Conservation (phyloP, 2,888 invertebrate genomes). For the Barypeithes pellucidus region DNA sequence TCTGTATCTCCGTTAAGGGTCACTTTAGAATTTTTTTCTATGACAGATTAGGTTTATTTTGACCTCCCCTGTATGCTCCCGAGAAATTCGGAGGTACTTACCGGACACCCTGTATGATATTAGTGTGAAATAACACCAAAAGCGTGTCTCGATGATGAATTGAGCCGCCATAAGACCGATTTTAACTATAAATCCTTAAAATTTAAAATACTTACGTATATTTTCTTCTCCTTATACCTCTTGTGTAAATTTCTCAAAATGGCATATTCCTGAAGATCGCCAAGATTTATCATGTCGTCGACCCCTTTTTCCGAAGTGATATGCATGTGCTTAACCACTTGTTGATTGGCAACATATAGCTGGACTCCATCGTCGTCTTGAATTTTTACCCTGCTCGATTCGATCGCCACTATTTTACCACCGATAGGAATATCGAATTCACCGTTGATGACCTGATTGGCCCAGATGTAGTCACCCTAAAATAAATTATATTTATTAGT, state of each 20-base stretch:
- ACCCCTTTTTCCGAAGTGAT: slow-evolving; percentile 86
- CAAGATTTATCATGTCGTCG: slow-evolving; percentile 96
- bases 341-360: slow-evolving; percentile 74
- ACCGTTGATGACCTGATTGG: slow-evolving; percentile 79
- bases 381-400: slow-evolving; percentile 84
- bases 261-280: slow-evolving; percentile 95
- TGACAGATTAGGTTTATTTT: no score
- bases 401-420: slow-evolving; percentile 85
- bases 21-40: no score
- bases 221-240: slow-evolving; percentile 89
- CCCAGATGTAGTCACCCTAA: slow-evolving; percentile 93
- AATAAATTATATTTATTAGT: no score
- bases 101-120: no score
- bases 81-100: no score
- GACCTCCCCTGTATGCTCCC: no score
- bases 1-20: no score
- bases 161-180: no score
- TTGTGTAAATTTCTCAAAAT: slow-evolving; percentile 93
- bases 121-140: no score
- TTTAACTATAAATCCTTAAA: no score
- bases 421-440: slow-evolving; percentile 92
- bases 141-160: no score
- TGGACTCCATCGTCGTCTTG: slow-evolving; percentile 90
- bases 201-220: slow-evolving; percentile 85
- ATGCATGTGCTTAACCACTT: slow-evolving; percentile 83